Evolutionary conservation across 2,113 vertebrate species (phyloP), one percentile per base, ranked within the genome.

Genomic region (Rhinogobius similis): DNA sequence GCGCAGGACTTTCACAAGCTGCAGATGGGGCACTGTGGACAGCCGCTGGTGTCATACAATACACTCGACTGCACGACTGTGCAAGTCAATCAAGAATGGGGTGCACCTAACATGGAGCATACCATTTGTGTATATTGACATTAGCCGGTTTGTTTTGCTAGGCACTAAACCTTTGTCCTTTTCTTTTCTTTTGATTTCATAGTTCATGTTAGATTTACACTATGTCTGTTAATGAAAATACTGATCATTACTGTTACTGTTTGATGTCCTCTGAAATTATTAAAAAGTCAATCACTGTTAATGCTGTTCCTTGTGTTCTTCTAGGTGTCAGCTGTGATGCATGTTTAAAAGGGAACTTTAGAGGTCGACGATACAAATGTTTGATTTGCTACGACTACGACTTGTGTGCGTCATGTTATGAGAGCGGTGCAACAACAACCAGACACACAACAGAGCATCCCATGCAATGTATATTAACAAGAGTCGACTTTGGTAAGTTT

Each of bases 351-450:
- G 98, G 98, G 89, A 99, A 99, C 92, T 99, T 99, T 87, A 92
- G 97, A 93, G 98, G 98, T 75, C 96, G 96, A 67, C 66, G 98
- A 86, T 99, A 97, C 91, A 99, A 99, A 95, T 99, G 98, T 94
- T 97, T 99, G 94, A 98, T 99, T 91, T 99, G 97, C 94, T 99
- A 99, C 91, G 97, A 99, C 94, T 99, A 99, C 92, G 97, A 99
- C 90, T 73, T 99, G 76, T 99, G 98, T 62, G 98, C 97, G 70
- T 97, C 97, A 80, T 99, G 98, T 95, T 99, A 99, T 90, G 97
- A 99, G 85, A 98, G 96, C 89, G 98, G 97, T 78, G 97, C 98
- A 70, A 99, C 98, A 0, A 99, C 98, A 1, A 98, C 98, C 55
- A 95, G 98, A 92, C 98, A 99, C 90, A 98, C 97, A 80, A 98